Evolutionary conservation across 2,888 invertebrate species (phyloP), one percentile per base, ranked within the genome.

Genomic region (Icerya purchasi): DNA sequence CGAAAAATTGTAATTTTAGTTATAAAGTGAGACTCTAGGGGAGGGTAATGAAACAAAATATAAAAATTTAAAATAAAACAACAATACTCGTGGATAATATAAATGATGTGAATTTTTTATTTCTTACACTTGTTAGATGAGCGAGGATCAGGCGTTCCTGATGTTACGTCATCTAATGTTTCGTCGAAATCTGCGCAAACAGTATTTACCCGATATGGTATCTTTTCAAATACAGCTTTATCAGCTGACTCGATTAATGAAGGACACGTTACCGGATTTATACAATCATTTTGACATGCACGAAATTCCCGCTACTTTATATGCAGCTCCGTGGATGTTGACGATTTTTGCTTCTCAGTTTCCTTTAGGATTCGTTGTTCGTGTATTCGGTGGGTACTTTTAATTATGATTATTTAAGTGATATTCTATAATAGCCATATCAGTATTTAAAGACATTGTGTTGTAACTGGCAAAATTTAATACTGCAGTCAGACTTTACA

Each of bases 261-360:
- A 90, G 65, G 96, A 97, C 71, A 81, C 83, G 66, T 76, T 87
- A 63, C 86, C 86, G 0, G 86, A 88, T 60, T 75, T 96, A 51
- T 91, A 93, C 72, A 78, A 81, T 3, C 92, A 92, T 73, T 78
- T 94, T 65, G 86, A 88, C 67, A 74, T 79, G 18, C 81, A 92
- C 69, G 94, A 96, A 72, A 88, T 96, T 3, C 84, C 89, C 0
- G 93, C 94, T 0, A 92, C 93, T 0, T 74, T 96, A 3, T 96
- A 94, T 71, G 94, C 94, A 0, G 94, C 96, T 0, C 94, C 96
- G 0, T 96, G 96, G 96, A 83, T 96, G 69, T 77, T 96, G 2
- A 96, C 96, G 0, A 75, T 92, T 49, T 96, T 96, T 73, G 92
- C 96, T 52, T 94, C 94, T 58, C 93, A 94, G 73, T 96, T 96